Evolutionary conservation across 2,113 vertebrate genomes (phyloP).

Genomic region (Eulacestoma nigropectus): DNA sequence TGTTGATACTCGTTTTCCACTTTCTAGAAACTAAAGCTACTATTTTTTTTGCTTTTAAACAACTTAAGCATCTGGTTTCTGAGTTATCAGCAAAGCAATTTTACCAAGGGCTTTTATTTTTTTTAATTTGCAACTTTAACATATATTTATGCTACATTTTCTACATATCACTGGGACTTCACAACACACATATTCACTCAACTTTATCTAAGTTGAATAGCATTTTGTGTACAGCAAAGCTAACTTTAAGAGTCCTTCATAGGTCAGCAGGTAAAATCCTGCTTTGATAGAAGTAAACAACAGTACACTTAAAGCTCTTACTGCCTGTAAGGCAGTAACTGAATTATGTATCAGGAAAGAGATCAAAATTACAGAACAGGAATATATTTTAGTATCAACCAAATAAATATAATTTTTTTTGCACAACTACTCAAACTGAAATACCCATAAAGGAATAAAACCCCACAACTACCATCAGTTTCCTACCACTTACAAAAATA

Average conservation of each 20-base stretch:
- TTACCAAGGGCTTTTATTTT: background rate
- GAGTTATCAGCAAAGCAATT: background rate
- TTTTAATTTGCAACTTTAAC: background rate
- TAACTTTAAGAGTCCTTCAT: background rate
- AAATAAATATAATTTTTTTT: background rate
- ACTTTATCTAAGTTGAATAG: background rate
- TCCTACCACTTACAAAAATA: background rate
- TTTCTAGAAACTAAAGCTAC: background rate
- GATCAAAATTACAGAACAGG: background rate
- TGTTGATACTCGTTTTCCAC: background rate
- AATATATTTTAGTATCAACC: background rate
- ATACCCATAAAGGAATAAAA: background rate
- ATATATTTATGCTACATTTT: background rate
- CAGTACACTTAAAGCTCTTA: background rate
- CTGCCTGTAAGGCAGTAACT: conserved; percentile 1
- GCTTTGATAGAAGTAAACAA: conserved; percentile 2
- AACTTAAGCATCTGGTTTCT: background rate
- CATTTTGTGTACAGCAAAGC: background rate
- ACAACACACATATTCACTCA: background rate
- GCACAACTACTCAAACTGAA: background rate
- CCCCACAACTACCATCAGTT: background rate
- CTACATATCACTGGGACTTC: background rate
- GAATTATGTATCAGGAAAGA: background rate
- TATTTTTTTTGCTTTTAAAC: background rate
- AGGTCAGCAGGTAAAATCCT: conserved; percentile 34